phyloP scores from a whole-genome alignment of 1,140 invertebrate genomes.

The Eriosoma lanigerum region DNA sequence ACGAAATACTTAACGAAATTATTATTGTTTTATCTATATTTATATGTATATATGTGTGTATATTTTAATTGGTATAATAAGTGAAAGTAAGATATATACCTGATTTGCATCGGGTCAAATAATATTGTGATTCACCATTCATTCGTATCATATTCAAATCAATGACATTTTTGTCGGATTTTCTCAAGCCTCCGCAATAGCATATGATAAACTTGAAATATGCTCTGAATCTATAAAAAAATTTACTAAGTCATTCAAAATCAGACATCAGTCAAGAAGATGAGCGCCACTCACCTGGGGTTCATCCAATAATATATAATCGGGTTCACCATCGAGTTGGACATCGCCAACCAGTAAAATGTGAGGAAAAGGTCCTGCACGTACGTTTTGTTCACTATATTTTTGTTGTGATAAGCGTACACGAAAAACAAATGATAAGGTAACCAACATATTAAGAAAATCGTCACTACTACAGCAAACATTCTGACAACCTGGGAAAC shows the following conservation, averaged over 20 bases:
- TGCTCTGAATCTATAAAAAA: constrained; percentile 49
- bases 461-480: constrained; percentile 79
- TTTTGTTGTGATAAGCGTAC: constrained; percentile 75
- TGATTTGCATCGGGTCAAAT: constrained; percentile 35
- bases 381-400: constrained; percentile 70
- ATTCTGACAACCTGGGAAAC: constrained; percentile 76
- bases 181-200: constrained; percentile 26
- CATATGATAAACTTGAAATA: constrained; percentile 52
- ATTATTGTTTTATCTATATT: too few species aligned
- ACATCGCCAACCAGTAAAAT: constrained; percentile 92
- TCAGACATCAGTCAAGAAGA: too few species aligned
- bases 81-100: too few species aligned
- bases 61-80: too few species aligned
- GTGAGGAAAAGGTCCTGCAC: constrained; percentile 79
- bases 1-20: too few species aligned
- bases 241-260: not conserved
- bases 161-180: constrained; percentile 1
- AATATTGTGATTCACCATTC: constrained; percentile 33
- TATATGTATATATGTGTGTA: too few species aligned
- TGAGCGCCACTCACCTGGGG: constrained; percentile 62
- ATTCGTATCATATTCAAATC: constrained; percentile 29
- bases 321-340: constrained; percentile 88
- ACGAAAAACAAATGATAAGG: constrained; percentile 88
- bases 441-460: constrained; percentile 86
- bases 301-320: constrained; percentile 94